Conservation (phyloP, 2,888 invertebrate genomes). For the Poecilus cupreus region DNA sequence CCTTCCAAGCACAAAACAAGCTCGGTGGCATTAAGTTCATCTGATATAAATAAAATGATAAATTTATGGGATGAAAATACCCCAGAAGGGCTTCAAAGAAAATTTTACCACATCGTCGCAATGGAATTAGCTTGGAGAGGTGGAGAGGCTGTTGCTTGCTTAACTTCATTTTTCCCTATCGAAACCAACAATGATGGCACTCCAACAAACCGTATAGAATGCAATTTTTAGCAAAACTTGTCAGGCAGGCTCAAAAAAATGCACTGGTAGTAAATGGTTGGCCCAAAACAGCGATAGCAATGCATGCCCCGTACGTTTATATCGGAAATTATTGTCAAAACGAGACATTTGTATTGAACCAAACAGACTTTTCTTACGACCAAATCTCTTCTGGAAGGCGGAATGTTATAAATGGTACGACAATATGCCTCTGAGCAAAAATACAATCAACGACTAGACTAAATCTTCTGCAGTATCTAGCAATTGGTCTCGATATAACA, state of each 20-base stretch:
- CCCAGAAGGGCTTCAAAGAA: constrained; percentile 52
- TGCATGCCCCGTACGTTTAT: background rate
- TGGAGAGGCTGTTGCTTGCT: constrained; percentile 41
- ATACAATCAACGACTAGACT: too few relatives aligned
- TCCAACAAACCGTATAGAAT: constrained; percentile 44
- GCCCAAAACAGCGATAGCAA: background rate
- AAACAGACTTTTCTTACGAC: background rate
- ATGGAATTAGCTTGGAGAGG: constrained; percentile 50
- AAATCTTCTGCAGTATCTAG: too few relatives aligned
- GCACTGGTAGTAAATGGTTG: constrained; percentile 42
- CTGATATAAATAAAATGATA: constrained; percentile 37
- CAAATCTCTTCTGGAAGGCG: background rate
- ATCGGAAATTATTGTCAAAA: background rate
- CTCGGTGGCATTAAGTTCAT: constrained; percentile 17
- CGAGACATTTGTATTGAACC: background rate
- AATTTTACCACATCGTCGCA: constrained; percentile 48
- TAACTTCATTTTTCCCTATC: constrained; percentile 31
- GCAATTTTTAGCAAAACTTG: constrained; percentile 45
- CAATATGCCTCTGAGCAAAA: too few relatives aligned
- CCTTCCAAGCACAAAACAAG: constrained; percentile 18
- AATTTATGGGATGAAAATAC: constrained; percentile 45
- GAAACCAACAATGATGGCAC: constrained; percentile 47
- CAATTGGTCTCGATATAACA: too few relatives aligned
- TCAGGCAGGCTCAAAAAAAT: constrained; percentile 44
- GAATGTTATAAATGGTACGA: background rate